Conservation (phyloP, 2,888 invertebrate genomes). For the Trichacis sp. region DNA sequence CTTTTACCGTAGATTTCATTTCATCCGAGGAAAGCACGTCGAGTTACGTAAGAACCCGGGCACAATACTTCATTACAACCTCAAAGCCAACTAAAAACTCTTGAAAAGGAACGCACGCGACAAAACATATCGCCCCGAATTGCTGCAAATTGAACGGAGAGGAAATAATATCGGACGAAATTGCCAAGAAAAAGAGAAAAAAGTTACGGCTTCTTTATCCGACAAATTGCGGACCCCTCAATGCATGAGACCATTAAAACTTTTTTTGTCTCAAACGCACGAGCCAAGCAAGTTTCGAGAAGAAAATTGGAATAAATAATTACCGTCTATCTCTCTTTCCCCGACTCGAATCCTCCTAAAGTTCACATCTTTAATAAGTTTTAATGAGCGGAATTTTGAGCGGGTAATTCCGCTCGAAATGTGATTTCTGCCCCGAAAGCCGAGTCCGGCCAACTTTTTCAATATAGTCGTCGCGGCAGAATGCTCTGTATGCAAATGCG, state of each 20-base stretch:
- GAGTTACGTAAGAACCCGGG: constrained; percentile 11
- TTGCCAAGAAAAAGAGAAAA: neutral
- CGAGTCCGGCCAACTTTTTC: neutral
- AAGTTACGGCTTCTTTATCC: neutral
- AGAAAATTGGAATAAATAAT: no score
- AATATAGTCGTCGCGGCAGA: neutral
- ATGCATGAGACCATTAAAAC: neutral
- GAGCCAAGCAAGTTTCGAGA: no score
- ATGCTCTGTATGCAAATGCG: constrained; percentile 17
- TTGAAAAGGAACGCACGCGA: neutral
- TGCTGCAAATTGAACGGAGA: neutral
- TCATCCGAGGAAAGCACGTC: constrained; percentile 7
- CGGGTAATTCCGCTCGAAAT: neutral
- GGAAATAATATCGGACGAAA: neutral
- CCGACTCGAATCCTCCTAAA: neutral
- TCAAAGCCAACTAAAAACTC: neutral
- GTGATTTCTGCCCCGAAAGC: neutral
- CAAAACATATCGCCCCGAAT: neutral
- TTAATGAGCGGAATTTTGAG: constrained; percentile 5
- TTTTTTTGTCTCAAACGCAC: no score
- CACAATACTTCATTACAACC: constrained; percentile 14
- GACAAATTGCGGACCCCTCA: neutral
- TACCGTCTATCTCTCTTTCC: no score
- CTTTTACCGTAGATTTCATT: constrained; percentile 11
- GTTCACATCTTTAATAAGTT: constrained; percentile 8